Conservation (phyloP, 2,888 invertebrate genomes). For the Galerucella pusilla region DNA sequence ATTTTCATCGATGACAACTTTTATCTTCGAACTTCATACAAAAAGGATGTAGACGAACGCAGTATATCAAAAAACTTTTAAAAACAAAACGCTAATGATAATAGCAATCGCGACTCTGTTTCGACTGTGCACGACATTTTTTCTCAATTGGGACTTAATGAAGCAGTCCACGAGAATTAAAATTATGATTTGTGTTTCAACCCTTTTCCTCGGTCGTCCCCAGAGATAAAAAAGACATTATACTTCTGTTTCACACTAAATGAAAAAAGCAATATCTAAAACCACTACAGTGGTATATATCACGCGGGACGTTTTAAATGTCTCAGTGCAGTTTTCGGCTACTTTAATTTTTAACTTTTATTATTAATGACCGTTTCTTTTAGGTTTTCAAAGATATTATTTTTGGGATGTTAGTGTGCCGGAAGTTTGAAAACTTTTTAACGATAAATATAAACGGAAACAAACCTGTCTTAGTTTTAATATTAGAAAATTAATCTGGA, state of each 20-base stretch:
- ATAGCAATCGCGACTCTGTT: slow-evolving; percentile 26
- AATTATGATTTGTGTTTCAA: slow-evolving; percentile 52
- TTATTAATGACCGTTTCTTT: slow-evolving; percentile 50
- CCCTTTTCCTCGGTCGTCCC: slow-evolving; percentile 55
- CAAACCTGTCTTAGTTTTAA: background rate
- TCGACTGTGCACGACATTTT: slow-evolving; percentile 33
- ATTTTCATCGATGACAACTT: background rate
- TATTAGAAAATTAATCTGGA: no score
- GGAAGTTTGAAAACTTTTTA: background rate
- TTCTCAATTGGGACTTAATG: slow-evolving; percentile 47
- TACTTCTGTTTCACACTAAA: slow-evolving; percentile 57
- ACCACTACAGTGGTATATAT: slow-evolving; percentile 56
- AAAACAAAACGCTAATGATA: slow-evolving; percentile 22
- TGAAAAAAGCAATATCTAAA: slow-evolving; percentile 61
- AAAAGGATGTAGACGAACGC: background rate
- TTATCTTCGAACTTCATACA: background rate
- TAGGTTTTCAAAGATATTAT: slow-evolving; percentile 33
- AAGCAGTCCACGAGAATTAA: slow-evolving; percentile 51
- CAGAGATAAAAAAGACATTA: slow-evolving; percentile 64
- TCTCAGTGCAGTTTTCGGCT: slow-evolving; percentile 51
- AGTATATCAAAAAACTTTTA: slow-evolving; percentile 4
- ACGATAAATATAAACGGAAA: background rate
- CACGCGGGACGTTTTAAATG: slow-evolving; percentile 55
- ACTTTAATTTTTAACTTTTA: slow-evolving; percentile 49
- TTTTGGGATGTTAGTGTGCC: slow-evolving; percentile 1